A percentile compares a stretch with the other conserved stretches of the same genome.
phyloP scores from a whole-genome alignment of 1,140 invertebrate genomes.

The Brachionus manjavacas region DNA sequence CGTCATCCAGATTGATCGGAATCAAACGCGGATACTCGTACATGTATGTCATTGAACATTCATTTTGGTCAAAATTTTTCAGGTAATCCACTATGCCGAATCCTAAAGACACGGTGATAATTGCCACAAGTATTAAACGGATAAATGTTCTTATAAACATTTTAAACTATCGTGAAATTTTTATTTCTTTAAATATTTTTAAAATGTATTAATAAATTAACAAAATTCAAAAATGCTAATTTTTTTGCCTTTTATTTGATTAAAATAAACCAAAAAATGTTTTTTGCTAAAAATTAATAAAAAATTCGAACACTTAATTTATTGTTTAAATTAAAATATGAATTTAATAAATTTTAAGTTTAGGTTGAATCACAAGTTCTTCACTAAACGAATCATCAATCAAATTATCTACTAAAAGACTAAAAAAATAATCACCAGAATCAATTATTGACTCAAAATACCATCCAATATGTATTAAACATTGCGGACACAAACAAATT shows the following conservation, averaged over 20 bases:
- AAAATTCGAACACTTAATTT: too few relatives aligned
- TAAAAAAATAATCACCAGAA: neutral
- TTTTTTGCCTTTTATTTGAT: neutral
- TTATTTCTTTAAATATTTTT: neutral
- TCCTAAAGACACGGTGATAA: neutral
- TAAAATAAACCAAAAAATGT: too few relatives aligned
- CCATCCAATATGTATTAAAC: slow-evolving; percentile 4
- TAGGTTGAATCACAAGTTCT: neutral
- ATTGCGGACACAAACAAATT: neutral
- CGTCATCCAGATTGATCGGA: neutral
- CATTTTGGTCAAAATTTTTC: slow-evolving; percentile 30
- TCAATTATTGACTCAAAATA: slow-evolving; percentile 22
- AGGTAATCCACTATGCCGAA: slow-evolving; percentile 9
- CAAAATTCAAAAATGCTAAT: neutral
- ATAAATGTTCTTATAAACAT: neutral
- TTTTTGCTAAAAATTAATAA: too few relatives aligned
- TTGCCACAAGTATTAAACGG: neutral
- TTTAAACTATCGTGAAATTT: neutral
- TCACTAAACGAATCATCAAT: neutral
- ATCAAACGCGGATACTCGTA: neutral
- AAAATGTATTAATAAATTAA: neutral
- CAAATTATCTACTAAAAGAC: neutral
- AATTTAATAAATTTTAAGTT: neutral
- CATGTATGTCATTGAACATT: slow-evolving; percentile 42
- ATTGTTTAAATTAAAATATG: too few relatives aligned